Conservation (phyloP, 1,140 invertebrate species). For the Sminthurides bifidus region DNA sequence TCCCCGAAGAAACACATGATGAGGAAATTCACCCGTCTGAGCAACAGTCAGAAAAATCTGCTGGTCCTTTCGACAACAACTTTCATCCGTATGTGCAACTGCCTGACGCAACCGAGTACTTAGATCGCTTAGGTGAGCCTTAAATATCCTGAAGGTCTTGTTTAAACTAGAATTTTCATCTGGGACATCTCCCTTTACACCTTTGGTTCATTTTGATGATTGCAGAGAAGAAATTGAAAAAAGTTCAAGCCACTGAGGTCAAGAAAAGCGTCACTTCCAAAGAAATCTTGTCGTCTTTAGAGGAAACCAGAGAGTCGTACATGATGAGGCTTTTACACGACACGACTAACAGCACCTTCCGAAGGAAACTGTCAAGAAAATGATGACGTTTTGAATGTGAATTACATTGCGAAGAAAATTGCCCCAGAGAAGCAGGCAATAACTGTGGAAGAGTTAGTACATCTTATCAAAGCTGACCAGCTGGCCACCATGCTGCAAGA, state of each 20-base stretch:
- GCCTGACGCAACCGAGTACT: constrained; percentile 30
- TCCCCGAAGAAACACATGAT: no score
- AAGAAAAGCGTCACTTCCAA: constrained; percentile 11
- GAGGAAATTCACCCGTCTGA: no score
- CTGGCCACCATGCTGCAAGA: constrained; percentile 24
- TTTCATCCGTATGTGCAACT: constrained; percentile 26
- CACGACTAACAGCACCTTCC: constrained; percentile 18
- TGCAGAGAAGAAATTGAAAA: constrained; percentile 37
- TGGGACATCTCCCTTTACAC: background rate
- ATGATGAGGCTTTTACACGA: constrained; percentile 39
- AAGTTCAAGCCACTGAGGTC: constrained; percentile 19
- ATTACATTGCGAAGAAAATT: constrained; percentile 40
- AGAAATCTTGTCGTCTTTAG: constrained; percentile 39
- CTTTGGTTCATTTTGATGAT: constrained; percentile 1
- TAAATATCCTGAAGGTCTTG: background rate
- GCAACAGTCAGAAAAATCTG: no score
- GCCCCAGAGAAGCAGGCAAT: constrained; percentile 40
- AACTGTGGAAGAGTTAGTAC: constrained; percentile 41
- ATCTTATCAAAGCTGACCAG: constrained; percentile 44
- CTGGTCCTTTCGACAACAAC: constrained; percentile 28
- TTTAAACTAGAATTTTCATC: background rate
- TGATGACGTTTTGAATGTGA: constrained; percentile 37
- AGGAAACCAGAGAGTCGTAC: constrained; percentile 38
- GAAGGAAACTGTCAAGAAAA: constrained; percentile 31
- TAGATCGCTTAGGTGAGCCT: constrained; percentile 27